Conservation (phyloP, 2,113 vertebrate genomes). For the Herpetotheres cachinnans region DNA sequence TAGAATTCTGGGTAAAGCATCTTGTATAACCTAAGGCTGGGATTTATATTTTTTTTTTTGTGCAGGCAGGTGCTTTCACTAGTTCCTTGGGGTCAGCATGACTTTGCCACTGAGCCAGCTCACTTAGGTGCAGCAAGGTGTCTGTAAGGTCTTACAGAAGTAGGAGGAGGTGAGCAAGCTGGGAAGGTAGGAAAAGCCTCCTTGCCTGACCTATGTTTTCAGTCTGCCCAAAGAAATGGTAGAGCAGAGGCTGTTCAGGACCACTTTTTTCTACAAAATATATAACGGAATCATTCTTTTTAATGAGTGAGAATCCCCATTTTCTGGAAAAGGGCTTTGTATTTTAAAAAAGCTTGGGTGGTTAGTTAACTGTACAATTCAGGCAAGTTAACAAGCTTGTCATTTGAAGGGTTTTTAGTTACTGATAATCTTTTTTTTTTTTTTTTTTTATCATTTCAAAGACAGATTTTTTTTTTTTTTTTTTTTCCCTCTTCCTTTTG, state of each 20-base stretch:
- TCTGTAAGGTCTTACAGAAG: no score
- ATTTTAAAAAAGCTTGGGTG: not conserved
- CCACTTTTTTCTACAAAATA: not conserved
- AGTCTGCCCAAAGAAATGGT: no score
- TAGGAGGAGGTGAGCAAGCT: not conserved
- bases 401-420: not conserved
- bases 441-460: not conserved
- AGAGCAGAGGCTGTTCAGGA: not conserved
- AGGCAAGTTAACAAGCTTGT: not conserved
- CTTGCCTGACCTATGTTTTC: not conserved
- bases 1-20: not conserved
- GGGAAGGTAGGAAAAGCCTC: not conserved
- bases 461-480: no score
- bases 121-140: no score
- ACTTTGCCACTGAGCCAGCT: not conserved
- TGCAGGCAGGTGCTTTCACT: not conserved
- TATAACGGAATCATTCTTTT: not conserved
- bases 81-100: not conserved
- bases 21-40: not conserved
- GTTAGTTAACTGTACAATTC: not conserved
- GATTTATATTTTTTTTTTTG: not conserved
- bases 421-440: not conserved
- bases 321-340: not conserved
- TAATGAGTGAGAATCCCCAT: not conserved
- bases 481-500: not conserved